Percentiles rank a stretch among this genome's conserved stretches.
Evolutionary conservation across 1,140 invertebrate genomes (phyloP).

Genomic region (Zaprionus lachaisei): DNA sequence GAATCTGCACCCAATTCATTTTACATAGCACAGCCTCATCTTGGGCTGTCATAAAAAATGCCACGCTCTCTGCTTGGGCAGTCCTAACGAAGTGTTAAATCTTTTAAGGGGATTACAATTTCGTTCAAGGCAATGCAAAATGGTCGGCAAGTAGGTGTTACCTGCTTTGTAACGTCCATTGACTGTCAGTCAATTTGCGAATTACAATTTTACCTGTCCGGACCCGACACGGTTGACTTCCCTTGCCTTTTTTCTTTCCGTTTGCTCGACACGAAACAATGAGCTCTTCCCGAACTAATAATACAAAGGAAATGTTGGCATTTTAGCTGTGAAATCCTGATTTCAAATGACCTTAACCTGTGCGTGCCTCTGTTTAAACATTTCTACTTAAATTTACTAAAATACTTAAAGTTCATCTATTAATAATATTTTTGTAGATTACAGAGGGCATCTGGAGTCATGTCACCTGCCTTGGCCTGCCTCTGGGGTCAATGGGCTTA

Average conservation of each 20-base stretch:
- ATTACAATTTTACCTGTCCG: conserved; percentile 67
- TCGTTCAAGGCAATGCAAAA: conserved; percentile 49
- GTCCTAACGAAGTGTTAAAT: conserved; percentile 61
- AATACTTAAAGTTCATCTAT: not conserved
- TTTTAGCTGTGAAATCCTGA: not conserved
- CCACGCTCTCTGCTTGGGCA: not conserved
- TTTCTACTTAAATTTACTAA: not conserved
- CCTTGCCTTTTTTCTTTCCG: conserved; percentile 12
- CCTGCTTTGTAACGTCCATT: conserved; percentile 51
- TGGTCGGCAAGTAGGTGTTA: conserved; percentile 47
- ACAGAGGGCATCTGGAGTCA: not conserved
- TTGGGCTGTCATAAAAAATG: conserved; percentile 3
- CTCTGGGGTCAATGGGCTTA: not conserved
- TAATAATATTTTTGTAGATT: conserved; percentile 1
- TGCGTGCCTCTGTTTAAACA: not conserved
- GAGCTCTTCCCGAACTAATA: conserved; percentile 2
- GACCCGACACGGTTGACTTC: not conserved
- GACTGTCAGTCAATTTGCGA: conserved; percentile 76
- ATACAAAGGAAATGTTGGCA: conserved; percentile 22
- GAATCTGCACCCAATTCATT: not conserved
- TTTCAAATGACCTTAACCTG: not conserved
- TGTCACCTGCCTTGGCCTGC: not conserved
- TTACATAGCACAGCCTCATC: not conserved
- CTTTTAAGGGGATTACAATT: conserved; percentile 34
- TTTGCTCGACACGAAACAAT: conserved; percentile 29